Evolutionary conservation across 2,797 vertebrate species (phyloP).

Genomic region (Propithecus perrieri): DNA sequence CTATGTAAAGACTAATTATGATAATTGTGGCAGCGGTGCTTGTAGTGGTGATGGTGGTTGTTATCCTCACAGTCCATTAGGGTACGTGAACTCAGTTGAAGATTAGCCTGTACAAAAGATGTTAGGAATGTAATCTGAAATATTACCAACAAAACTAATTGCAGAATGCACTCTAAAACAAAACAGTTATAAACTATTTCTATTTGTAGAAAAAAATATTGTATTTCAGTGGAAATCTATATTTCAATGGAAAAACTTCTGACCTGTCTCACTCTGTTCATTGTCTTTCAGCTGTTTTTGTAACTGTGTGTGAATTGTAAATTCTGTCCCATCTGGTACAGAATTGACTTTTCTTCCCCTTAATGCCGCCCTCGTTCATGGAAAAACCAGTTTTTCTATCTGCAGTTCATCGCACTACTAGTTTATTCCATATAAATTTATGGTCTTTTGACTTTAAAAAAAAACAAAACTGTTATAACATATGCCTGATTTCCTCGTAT

Average conservation of each 20-base stretch:
- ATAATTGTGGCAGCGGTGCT: background rate
- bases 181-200: background rate
- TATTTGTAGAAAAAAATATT: background rate
- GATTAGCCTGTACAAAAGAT: background rate
- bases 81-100: background rate
- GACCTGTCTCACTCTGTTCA: background rate
- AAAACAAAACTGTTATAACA: background rate
- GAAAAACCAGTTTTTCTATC: background rate
- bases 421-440: background rate
- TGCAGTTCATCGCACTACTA: background rate
- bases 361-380: background rate
- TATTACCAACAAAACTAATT: background rate
- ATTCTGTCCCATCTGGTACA: background rate
- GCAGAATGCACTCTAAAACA: background rate
- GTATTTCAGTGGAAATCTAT: background rate
- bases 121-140: background rate
- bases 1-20: background rate
- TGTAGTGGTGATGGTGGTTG: background rate
- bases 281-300: background rate
- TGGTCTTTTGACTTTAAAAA: background rate
- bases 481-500: background rate
- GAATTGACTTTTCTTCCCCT: background rate
- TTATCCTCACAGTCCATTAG: background rate
- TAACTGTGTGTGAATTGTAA: background rate
- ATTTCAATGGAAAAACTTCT: slow-evolving; percentile 17